Percentiles rank a stretch among this genome's conserved stretches.
These are phyloP conservation scores for Callocephalon fimbriatum DNA, from an alignment of 2,113 vertebrate genomes.

Conservation along the genomic window DNA sequence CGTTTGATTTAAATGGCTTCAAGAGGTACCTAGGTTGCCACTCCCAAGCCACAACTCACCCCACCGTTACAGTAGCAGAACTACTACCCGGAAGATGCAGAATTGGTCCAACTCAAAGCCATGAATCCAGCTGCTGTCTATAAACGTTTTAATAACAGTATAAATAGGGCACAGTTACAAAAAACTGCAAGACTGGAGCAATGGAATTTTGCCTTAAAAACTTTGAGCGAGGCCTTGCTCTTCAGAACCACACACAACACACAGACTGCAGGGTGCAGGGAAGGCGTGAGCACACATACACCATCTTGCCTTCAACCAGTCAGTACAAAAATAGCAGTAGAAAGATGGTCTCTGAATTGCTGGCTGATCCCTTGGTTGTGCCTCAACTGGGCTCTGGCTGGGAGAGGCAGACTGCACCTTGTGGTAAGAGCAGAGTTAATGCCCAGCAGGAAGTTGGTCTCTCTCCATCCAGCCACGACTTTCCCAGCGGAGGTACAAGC, in stretches of 20 bases:
- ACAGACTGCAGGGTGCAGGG: constrained; percentile 32
- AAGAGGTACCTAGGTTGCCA: neutral
- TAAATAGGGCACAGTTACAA: constrained; percentile 85
- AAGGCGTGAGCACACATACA: constrained; percentile 42
- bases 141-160: constrained; percentile 84
- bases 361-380: constrained; percentile 49
- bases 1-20: neutral
- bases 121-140: constrained; percentile 40
- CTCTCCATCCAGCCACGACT: constrained; percentile 30
- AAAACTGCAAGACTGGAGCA: constrained; percentile 73
- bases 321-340: constrained; percentile 64
- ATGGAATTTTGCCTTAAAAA: constrained; percentile 58
- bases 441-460: neutral
- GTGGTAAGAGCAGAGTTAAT: constrained; percentile 15
- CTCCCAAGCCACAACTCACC: neutral
- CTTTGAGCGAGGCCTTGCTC: constrained; percentile 13
- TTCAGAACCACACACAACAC: constrained; percentile 39
- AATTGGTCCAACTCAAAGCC: neutral
- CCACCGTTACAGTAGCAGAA: neutral
- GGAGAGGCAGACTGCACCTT: neutral
- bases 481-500: constrained; percentile 26
- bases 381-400: neutral
- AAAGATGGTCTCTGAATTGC: constrained; percentile 57
- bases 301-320: constrained; percentile 36
- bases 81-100: neutral